These are phyloP conservation scores for Rhizomys pruinosus DNA, from an alignment of 2,113 vertebrate genomes.

Conservation along the genomic window DNA sequence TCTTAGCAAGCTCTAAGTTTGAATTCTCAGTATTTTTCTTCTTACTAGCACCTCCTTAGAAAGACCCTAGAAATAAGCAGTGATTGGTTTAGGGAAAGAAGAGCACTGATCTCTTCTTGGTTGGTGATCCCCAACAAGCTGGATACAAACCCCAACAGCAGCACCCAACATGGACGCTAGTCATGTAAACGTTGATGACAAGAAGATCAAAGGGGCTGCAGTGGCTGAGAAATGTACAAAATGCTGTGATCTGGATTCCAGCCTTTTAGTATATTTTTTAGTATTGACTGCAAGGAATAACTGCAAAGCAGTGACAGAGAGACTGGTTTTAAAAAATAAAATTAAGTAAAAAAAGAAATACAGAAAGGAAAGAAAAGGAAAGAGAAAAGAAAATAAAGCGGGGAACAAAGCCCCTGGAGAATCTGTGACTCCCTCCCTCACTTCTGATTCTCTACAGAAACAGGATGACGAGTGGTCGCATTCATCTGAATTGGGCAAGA, in stretches of 20 bases:
- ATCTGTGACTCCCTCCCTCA: not conserved
- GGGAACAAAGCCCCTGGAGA: not conserved
- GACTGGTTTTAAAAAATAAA: not conserved
- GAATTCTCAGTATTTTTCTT: not conserved
- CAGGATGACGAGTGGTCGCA: not conserved
- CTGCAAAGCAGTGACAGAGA: not conserved
- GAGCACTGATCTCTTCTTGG: not conserved
- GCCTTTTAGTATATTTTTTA: not conserved
- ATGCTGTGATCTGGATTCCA: not conserved
- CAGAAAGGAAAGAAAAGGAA: not conserved
- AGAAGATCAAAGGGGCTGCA: too few species aligned
- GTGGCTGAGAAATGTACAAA: rapidly evolving
- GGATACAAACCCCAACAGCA: rapidly evolving
- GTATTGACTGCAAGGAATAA: not conserved
- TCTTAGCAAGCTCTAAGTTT: not conserved
- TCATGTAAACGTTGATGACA: not conserved
- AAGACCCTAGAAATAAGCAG: not conserved
- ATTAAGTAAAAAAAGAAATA: not conserved
- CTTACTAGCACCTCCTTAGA: not conserved
- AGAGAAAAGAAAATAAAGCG: not conserved
- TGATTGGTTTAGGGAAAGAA: not conserved
- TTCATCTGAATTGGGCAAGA: not conserved
- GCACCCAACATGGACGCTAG: not conserved
- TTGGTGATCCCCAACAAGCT: not conserved
- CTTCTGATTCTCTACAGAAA: not conserved